phyloP scores from a whole-genome alignment of 2,888 invertebrate genomes.

The Antitype chi region DNA sequence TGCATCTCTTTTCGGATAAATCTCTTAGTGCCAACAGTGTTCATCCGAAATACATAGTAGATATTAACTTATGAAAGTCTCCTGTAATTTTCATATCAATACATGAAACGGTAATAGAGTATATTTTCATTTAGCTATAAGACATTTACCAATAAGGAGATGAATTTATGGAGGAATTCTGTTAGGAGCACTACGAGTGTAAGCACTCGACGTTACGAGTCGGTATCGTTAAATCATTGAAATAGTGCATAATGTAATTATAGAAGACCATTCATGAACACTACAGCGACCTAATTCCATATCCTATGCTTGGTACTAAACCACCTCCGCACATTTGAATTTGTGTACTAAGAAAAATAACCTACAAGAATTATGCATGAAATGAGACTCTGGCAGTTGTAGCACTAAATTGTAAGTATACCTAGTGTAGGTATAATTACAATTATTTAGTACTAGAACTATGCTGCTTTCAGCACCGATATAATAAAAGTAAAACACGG shows the following conservation, averaged over 20 bases:
- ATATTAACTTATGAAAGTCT: not conserved
- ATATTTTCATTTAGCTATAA: not conserved
- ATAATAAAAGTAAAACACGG: not conserved
- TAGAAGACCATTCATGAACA: conserved; percentile 40
- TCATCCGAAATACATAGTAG: not conserved
- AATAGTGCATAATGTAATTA: conserved; percentile 42
- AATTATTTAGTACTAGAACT: not conserved
- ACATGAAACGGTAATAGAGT: not conserved
- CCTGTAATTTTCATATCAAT: not conserved
- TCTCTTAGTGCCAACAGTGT: no score
- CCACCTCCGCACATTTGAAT: conserved; percentile 11
- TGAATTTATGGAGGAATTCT: conserved; percentile 8
- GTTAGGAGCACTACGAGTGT: conserved; percentile 11
- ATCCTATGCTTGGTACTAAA: conserved; percentile 1
- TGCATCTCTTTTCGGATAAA: not conserved
- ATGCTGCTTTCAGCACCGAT: not conserved
- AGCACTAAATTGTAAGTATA: no score
- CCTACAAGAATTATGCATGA: not conserved
- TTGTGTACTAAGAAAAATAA: conserved; percentile 18
- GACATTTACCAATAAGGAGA: not conserved
- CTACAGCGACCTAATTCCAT: conserved; percentile 36
- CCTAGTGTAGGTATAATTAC: no score
- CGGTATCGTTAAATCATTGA: conserved; percentile 38
- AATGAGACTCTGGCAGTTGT: no score
- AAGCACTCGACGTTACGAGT: conserved; percentile 33